Base-by-base conservation (phyloP, 2,888 invertebrate genomes). In the Psylliodes chrysocephalus region DNA sequence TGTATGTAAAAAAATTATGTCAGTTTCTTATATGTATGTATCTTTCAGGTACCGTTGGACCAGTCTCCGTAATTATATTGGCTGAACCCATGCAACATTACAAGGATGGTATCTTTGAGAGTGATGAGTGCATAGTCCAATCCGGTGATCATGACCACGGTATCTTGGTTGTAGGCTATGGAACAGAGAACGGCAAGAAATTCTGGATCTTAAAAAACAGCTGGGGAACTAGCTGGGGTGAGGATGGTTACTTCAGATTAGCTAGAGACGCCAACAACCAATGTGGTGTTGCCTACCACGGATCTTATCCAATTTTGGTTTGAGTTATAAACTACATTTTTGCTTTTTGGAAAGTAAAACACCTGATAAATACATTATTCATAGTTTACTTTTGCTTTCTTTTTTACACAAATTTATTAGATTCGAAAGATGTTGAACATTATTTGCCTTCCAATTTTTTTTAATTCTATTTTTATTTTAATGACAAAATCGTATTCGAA, bases 1-100 rank as follows among this genome's bases (percentile, higher is more conserved):
- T n/a, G n/a, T n/a, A n/a, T n/a, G n/a, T n/a, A n/a, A n/a, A n/a
- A n/a, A n/a, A n/a, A n/a, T n/a, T n/a, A n/a, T n/a, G n/a, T n/a
- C n/a, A n/a, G n/a, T n/a, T n/a, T n/a, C n/a, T n/a, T n/a, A n/a
- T n/a, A n/a, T n/a, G n/a, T n/a, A n/a, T n/a, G n/a, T n/a, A n/a
- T 25, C 18, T 25, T 53, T 59, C 60, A 64, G 64, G 59, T 19
- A 49, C 40, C 18, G 18, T 60, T 14, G 64, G n/a, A n/a, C n/a
- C n/a, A n/a, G n/a, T n/a, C n/a, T n/a, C n/a, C n/a, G n/a, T n/a
- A n/a, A n/a, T n/a, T 3, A 49, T 64, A 2, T 15, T 60, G 17
- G 59, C 54, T 14, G 35, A 54, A 4, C 54, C 64, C 17, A 14
- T 64, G 3, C 59, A 60, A 15, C n/a, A 54, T 1, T 64, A 64